Evolutionary conservation across 2,113 vertebrate genomes (phyloP), one percentile per base, ranked within the genome.

Genomic region (Acrocephalus arundinaceus): DNA sequence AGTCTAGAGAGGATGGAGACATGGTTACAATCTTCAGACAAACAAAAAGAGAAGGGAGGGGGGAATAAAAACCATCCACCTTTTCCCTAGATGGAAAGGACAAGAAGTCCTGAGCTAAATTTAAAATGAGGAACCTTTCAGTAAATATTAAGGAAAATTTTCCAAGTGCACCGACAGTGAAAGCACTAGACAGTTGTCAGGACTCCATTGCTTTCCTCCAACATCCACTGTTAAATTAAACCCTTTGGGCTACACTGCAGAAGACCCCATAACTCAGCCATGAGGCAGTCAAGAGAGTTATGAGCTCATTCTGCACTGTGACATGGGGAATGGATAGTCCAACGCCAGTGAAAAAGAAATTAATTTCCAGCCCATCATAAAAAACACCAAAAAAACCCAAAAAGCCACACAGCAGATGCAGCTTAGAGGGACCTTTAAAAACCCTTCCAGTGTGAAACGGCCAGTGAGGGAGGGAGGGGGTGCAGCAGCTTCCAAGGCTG

Each of bases 301-400:
- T 0, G 75, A 96, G 59, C 89, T 94, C 89, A 91, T 90, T 96
- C 79, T 74, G 83, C 96, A 68, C 88, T 13, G 30, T 67, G 88
- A 88, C 58, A 3, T 31, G 65, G 55, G 73, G 95, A 97, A 97
- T 61, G 15, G 93, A 97, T 92, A 95, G 95, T 90, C 76, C 79
- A 88, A 28, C 2, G 5, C n/a, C 83, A 81, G 45, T 45, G 63
- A 83, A 88, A 89, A 91, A 95, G 83, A 96, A 97, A 97, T 97
- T 97, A 97, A 97, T 96, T 97, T 95, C 75, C 67, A 94, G 57
- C 70, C 94, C 89, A 89, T 94, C 96, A 97, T 95, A 96, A 97
- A 96, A 97, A 67, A 46, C 22, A 41, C 65, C 11, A 54, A 67
- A 89, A 95, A 93, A 71, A 5, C 9, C 21, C 39, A 46, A 82